These are phyloP conservation scores for Melanostoma scalare DNA, from an alignment of 2,888 invertebrate genomes.

Conservation along the genomic window DNA sequence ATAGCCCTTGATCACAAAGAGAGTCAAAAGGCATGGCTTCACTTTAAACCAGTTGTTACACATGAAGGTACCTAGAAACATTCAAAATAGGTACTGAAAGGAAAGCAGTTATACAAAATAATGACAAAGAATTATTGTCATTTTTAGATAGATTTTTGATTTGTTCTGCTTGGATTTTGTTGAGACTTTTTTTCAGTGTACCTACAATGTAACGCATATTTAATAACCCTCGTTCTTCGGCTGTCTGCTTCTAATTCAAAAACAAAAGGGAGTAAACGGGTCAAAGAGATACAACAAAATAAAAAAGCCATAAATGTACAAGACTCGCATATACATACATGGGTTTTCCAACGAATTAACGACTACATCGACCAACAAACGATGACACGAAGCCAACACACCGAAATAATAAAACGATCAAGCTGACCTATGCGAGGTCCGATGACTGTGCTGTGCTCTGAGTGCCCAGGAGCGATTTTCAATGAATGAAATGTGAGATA, in stretches of 20 bases:
- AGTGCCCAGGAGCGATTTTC: constrained; percentile 65
- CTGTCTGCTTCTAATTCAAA: constrained; percentile 46
- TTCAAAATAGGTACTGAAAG: no score
- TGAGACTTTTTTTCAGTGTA: constrained; percentile 56
- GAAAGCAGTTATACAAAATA: no score
- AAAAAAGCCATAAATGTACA: constrained; percentile 54
- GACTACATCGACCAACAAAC: constrained; percentile 53
- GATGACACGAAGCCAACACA: constrained; percentile 55
- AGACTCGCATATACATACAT: constrained; percentile 32
- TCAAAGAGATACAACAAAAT: constrained; percentile 58
- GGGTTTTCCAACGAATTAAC: constrained; percentile 63
- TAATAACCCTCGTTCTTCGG: constrained; percentile 61
- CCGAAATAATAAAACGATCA: constrained; percentile 49
- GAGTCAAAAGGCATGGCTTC: no score
- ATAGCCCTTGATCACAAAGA: no score
- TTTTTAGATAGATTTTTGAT: not conserved
- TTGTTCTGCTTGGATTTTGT: not conserved
- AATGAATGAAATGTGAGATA: constrained; percentile 72
- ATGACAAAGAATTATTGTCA: no score
- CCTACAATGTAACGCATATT: constrained; percentile 52
- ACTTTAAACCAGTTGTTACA: no score
- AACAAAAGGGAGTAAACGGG: constrained; percentile 65
- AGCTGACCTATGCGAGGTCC: constrained; percentile 60
- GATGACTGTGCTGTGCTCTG: constrained; percentile 34
- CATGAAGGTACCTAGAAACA: no score